Percentiles rank a stretch among this genome's conserved stretches.
These are phyloP conservation scores for Prunella fulvescens DNA, from an alignment of 2,113 vertebrate genomes.

Conservation along the genomic window DNA sequence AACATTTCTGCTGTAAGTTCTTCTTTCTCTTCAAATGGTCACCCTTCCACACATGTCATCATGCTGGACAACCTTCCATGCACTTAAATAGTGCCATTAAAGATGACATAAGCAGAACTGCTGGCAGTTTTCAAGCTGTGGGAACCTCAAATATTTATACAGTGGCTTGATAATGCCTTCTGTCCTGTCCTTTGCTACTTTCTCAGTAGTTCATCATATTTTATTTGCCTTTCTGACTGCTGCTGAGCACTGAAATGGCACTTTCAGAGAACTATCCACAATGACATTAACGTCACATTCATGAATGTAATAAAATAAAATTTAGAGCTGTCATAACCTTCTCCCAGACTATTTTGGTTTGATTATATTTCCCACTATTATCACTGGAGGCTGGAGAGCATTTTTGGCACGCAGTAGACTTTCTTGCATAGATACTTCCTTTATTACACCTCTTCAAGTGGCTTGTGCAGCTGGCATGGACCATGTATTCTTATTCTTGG, in stretches of 20 bases:
- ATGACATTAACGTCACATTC: background rate
- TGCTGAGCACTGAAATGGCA: background rate
- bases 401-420: background rate
- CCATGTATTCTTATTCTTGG: background rate
- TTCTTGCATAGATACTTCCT: background rate
- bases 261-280: background rate
- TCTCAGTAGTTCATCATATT: background rate
- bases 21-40: background rate
- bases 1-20: background rate
- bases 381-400: background rate
- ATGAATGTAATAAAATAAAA: background rate
- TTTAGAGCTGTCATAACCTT: background rate
- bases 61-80: background rate
- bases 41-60: rapidly evolving
- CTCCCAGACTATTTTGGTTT: background rate
- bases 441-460: background rate
- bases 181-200: background rate
- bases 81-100: background rate
- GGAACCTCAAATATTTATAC: background rate
- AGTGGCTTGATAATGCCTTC: background rate
- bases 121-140: background rate
- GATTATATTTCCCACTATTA: background rate
- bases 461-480: background rate
- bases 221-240: background rate
- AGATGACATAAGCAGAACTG: background rate